Percentiles rank a stretch among this genome's conserved stretches.
Evolutionary conservation across 2,797 vertebrate genomes (phyloP).

Genomic region (Podarcis siculus): DNA sequence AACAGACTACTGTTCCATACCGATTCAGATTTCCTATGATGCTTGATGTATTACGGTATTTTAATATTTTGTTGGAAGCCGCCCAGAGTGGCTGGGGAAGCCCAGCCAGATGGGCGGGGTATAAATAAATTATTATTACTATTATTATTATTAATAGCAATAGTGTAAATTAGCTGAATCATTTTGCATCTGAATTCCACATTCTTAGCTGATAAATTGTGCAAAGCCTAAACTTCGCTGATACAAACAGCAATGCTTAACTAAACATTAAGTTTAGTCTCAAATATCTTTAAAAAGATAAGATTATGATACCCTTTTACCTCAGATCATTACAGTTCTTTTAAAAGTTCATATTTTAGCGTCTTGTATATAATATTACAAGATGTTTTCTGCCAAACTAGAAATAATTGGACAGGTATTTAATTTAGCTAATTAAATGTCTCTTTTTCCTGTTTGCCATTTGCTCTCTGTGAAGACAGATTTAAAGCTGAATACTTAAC

Average conservation of each 20-base stretch:
- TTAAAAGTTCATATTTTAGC: constrained; percentile 29
- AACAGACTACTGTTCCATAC: background rate
- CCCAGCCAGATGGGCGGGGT: too few relatives aligned
- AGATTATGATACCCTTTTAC: background rate
- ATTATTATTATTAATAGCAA: background rate
- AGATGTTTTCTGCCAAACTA: constrained; percentile 42
- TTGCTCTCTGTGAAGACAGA: constrained; percentile 47
- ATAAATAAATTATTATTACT: too few relatives aligned
- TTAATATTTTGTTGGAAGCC: too few relatives aligned
- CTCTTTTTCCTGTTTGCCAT: constrained; percentile 58
- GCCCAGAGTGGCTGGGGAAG: too few relatives aligned
- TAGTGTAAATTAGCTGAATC: background rate
- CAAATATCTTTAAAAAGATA: background rate
- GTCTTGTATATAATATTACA: constrained; percentile 14
- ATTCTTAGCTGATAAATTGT: accelerated
- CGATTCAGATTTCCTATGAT: background rate
- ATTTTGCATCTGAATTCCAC: accelerated
- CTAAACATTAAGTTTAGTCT: background rate
- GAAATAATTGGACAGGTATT: constrained; percentile 60
- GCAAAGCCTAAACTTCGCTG: background rate
- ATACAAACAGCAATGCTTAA: background rate
- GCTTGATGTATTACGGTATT: background rate
- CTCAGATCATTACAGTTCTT: constrained; percentile 18
- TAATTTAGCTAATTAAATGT: constrained; percentile 58
- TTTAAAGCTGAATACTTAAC: constrained; percentile 59